These are phyloP conservation scores for Ariolimax columbianus DNA, from an alignment of 2,888 invertebrate species.

Conservation along the genomic window DNA sequence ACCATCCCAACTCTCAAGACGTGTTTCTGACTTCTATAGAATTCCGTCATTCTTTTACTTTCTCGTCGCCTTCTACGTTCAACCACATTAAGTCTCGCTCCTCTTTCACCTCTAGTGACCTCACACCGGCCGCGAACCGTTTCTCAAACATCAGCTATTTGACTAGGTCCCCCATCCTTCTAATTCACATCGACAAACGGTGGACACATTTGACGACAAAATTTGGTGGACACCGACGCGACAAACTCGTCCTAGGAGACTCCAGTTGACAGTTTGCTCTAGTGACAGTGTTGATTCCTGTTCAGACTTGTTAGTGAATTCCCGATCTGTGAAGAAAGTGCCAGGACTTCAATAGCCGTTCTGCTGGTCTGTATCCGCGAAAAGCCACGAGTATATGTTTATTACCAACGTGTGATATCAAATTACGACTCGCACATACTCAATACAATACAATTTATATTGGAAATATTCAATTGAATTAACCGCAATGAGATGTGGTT, in stretches of 20 bases:
- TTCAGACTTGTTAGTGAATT: neutral
- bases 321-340: neutral
- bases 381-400: too few species aligned
- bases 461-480: too few species aligned
- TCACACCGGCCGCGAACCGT: neutral
- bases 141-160: neutral
- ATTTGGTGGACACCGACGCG: neutral
- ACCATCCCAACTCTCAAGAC: neutral
- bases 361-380: neutral
- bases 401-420: too few species aligned
- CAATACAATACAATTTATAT: too few species aligned
- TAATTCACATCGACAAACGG: neutral
- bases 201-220: conserved; percentile 11
- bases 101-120: conserved; percentile 6
- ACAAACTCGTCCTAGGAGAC: neutral
- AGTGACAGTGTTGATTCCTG: neutral
- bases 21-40: neutral
- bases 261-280: neutral
- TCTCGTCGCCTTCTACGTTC: neutral
- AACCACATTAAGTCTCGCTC: neutral
- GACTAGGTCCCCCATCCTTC: neutral
- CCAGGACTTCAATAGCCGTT: neutral
- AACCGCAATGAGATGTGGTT: too few species aligned
- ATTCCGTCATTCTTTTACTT: neutral
- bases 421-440: too few species aligned